Conservation (phyloP, 2,797 vertebrate species). For the Chelidonichthys spinosus region DNA sequence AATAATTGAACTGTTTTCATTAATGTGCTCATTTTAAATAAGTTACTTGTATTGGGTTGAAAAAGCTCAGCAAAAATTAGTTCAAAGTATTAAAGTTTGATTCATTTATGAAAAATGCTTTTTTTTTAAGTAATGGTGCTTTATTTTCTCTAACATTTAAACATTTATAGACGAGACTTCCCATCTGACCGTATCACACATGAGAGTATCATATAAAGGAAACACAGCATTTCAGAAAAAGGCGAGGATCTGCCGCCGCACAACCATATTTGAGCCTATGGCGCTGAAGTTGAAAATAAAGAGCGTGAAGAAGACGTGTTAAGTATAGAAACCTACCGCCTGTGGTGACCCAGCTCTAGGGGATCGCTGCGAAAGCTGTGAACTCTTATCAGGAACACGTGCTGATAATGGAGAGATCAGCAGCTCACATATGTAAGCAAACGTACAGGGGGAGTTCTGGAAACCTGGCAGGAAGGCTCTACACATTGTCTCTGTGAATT, state of each 20-base stretch:
- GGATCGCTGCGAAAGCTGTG: conserved; percentile 56
- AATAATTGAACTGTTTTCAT: too few species aligned
- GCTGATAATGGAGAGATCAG: conserved; percentile 61
- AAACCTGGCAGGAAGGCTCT: conserved; percentile 58
- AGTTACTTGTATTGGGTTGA: too few species aligned
- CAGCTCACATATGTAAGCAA: conserved; percentile 32
- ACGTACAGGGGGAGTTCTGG: conserved; percentile 14
- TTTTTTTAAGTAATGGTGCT: too few species aligned
- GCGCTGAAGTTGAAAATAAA: conserved; percentile 17
- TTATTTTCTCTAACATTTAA: too few species aligned
- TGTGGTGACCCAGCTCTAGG: conserved; percentile 34
- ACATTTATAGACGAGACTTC: too few species aligned
- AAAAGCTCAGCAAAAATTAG: too few species aligned
- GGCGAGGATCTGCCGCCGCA: neutral
- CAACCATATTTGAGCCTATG: neutral
- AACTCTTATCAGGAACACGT: conserved; percentile 60
- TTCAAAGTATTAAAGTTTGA: too few species aligned
- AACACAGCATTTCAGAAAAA: neutral
- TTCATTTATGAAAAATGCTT: too few species aligned
- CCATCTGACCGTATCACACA: too few species aligned
- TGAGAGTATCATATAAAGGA: too few species aligned
- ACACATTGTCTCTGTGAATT: conserved; percentile 68
- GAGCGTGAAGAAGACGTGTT: conserved; percentile 14
- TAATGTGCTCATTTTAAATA: too few species aligned
- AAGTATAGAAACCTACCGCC: conserved; percentile 36